Conservation (phyloP, 2,113 vertebrate species). For the Brienomyrus brachyistius region DNA sequence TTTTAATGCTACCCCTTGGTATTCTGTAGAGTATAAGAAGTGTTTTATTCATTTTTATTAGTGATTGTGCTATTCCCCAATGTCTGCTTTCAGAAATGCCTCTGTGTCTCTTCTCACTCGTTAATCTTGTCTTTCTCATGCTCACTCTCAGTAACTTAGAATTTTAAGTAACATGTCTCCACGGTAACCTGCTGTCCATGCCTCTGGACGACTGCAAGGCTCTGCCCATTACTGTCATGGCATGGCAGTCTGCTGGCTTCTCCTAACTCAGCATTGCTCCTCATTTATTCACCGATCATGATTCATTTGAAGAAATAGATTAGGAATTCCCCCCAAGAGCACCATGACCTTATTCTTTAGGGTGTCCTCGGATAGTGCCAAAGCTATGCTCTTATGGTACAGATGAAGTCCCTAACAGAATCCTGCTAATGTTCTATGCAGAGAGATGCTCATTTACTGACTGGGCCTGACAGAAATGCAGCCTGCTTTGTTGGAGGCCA, state of each 20-base stretch:
- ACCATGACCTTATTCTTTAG: not conserved
- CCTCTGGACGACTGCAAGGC: not conserved
- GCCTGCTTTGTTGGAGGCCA: not conserved
- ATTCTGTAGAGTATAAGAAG: not conserved
- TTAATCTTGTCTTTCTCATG: not conserved
- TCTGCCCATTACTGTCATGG: not conserved
- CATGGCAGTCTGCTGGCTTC: not conserved
- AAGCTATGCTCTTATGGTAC: not conserved
- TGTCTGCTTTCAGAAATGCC: not conserved
- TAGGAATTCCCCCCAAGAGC: not conserved
- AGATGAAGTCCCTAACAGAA: not conserved
- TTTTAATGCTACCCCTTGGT: not conserved
- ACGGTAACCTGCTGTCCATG: not conserved
- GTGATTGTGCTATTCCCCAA: not conserved
- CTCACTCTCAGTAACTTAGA: not conserved
- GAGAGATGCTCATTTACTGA: not conserved
- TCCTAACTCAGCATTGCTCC: not conserved
- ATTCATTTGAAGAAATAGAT: not conserved
- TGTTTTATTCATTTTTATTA: not conserved
- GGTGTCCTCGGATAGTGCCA: not conserved
- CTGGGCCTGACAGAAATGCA: not conserved
- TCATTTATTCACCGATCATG: not conserved
- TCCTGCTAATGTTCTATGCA: not conserved
- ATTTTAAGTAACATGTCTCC: not conserved
- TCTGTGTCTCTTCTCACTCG: not conserved